Conservation (phyloP, 2,113 vertebrate species). For the Zosterops japonicus region DNA sequence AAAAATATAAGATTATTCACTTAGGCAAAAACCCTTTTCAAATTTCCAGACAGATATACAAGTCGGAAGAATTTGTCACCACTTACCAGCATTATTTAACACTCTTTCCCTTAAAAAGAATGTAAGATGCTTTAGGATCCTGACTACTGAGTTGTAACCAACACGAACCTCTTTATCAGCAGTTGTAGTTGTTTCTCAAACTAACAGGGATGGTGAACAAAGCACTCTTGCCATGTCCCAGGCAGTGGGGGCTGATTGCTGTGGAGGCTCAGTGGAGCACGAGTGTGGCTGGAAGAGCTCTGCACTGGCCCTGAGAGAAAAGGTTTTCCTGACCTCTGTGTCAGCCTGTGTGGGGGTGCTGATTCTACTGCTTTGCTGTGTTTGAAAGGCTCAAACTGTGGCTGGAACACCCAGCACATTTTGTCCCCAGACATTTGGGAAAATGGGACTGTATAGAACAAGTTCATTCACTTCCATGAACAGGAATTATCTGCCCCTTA, state of each 20-base stretch:
- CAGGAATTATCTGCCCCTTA: not conserved
- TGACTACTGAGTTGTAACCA: not conserved
- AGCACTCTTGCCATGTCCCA: not conserved
- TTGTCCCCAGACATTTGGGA: not conserved
- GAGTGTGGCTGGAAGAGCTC: not conserved
- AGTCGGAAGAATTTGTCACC: not conserved
- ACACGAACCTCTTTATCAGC: not conserved
- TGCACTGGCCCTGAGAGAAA: not conserved
- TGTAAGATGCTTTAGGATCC: not conserved
- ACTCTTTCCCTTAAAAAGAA: not conserved
- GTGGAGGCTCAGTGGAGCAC: not conserved
- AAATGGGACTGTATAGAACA: not conserved
- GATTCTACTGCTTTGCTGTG: not conserved
- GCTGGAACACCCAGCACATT: not conserved
- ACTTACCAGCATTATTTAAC: not conserved
- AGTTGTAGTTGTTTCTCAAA: not conserved
- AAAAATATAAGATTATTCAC: not conserved
- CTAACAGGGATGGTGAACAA: not conserved
- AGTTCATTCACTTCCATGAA: not conserved
- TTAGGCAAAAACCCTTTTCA: not conserved
- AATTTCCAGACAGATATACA: not conserved
- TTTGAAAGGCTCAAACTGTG: not conserved
- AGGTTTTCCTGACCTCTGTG: not conserved
- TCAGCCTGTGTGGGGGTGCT: not conserved
- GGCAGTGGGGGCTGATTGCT: not conserved